These are phyloP conservation scores for Drosophila subquinaria DNA, from an alignment of 2,888 invertebrate genomes.

Conservation along the genomic window DNA sequence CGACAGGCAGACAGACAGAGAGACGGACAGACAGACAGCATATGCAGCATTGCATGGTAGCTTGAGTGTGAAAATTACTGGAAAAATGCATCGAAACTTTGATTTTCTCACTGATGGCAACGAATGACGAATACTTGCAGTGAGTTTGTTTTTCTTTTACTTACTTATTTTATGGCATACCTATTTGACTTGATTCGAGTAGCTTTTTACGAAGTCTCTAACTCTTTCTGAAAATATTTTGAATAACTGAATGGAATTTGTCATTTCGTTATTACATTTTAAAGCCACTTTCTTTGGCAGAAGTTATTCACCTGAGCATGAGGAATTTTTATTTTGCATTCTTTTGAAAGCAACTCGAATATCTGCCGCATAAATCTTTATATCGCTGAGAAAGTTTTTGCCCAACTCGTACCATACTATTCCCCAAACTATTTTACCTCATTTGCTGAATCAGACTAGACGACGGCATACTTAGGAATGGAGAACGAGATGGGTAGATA, in stretches of 20 bases:
- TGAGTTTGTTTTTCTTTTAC: conserved; percentile 9
- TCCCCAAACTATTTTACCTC: conserved; percentile 70
- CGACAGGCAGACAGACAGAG: background rate
- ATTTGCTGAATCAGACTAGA: conserved; percentile 56
- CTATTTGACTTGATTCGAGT: conserved; percentile 5
- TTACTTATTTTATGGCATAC: conserved; percentile 9
- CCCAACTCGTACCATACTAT: conserved; percentile 42
- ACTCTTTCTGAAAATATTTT: conserved; percentile 1
- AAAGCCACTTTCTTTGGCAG: conserved; percentile 6
- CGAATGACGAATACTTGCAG: conserved; percentile 4
- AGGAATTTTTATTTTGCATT: conserved; percentile 4
- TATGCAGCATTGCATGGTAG: conserved; percentile 67
- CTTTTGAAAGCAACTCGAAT: conserved; percentile 34
- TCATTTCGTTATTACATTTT: background rate
- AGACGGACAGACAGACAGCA: conserved; percentile 6
- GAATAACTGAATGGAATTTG: conserved; percentile 9
- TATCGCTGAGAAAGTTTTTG: conserved; percentile 52
- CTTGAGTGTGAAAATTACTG: conserved; percentile 76
- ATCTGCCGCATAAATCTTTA: conserved; percentile 69
- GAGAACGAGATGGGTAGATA: background rate
- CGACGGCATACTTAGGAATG: conserved; percentile 47
- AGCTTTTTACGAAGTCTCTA: background rate
- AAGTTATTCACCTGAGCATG: conserved; percentile 29
- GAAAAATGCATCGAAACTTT: conserved; percentile 67
- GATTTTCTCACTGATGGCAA: conserved; percentile 30